Conservation (phyloP, 2,113 vertebrate species). For the Amazona guildingii region DNA sequence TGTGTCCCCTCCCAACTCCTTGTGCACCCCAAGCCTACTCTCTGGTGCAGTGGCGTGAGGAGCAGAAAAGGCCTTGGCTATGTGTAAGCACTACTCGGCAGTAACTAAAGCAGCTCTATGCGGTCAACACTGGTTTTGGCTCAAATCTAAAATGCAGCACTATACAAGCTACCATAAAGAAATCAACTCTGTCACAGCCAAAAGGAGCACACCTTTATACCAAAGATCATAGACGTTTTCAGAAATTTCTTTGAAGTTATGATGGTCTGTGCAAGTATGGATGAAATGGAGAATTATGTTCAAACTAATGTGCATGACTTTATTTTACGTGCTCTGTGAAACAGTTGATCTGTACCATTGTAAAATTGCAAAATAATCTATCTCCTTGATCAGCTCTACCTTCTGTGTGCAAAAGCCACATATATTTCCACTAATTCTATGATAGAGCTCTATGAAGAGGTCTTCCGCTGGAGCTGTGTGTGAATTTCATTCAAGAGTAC, state of each 20-base stretch:
- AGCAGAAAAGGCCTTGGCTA: not conserved
- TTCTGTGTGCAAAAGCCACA: not conserved
- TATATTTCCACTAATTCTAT: not conserved
- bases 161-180: not conserved
- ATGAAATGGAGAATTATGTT: not conserved
- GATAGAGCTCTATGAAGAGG: not conserved
- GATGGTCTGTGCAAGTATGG: not conserved
- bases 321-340: not conserved
- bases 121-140: not conserved
- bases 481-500: not conserved
- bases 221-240: not conserved
- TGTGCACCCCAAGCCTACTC: not conserved
- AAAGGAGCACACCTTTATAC: not conserved
- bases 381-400: not conserved
- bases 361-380: not conserved
- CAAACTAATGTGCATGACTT: not conserved
- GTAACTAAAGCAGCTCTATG: not conserved
- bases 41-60: accelerated
- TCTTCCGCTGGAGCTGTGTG: not conserved
- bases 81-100: not conserved
- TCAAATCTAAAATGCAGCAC: not conserved
- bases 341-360: not conserved
- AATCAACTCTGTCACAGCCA: not conserved
- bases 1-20: accelerated
- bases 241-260: not conserved